These are phyloP conservation scores for Trididemnum nubilum DNA, from an alignment of 23 tunicate genomes.

Conservation along the genomic window DNA sequence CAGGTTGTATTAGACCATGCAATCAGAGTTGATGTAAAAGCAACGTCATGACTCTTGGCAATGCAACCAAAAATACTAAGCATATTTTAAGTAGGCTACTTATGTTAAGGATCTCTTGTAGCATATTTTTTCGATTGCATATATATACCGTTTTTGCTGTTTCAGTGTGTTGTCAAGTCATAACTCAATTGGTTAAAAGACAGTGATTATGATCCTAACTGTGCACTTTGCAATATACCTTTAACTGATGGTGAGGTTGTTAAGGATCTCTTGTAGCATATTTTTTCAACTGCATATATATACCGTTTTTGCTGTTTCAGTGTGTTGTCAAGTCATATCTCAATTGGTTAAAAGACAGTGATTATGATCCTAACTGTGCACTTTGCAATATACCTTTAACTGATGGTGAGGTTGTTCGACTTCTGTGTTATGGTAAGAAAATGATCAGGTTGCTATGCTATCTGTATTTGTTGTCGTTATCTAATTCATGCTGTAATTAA, in stretches of 20 bases:
- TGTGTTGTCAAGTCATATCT: slow-evolving; percentile 95
- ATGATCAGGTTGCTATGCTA: background rate
- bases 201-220: slow-evolving; percentile 90
- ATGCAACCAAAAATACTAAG: too few relatives aligned
- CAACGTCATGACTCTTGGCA: too few relatives aligned
- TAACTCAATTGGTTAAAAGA: slow-evolving; percentile 96
- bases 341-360: slow-evolving; percentile 97
- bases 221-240: slow-evolving; percentile 59
- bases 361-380: slow-evolving; percentile 84
- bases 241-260: slow-evolving; percentile 78
- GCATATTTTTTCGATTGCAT: too few relatives aligned
- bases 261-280: too few relatives aligned
- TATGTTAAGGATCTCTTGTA: too few relatives aligned
- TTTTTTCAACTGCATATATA: too few relatives aligned
- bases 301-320: slow-evolving; percentile 62
- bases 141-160: too few relatives aligned
- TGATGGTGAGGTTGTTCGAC: slow-evolving; percentile 83
- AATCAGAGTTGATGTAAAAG: too few relatives aligned
- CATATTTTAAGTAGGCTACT: too few relatives aligned
- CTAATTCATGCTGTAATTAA: too few relatives aligned
- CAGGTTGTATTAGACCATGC: too few relatives aligned
- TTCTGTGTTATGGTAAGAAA: slow-evolving; percentile 81
- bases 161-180: slow-evolving; percentile 95
- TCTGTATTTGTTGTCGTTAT: background rate
- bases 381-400: slow-evolving; percentile 52